A percentile compares a stretch with the other conserved stretches of the same genome.
Evolutionary conservation across 2,113 vertebrate genomes (phyloP).

Genomic region (Drymodes brunneopygia): DNA sequence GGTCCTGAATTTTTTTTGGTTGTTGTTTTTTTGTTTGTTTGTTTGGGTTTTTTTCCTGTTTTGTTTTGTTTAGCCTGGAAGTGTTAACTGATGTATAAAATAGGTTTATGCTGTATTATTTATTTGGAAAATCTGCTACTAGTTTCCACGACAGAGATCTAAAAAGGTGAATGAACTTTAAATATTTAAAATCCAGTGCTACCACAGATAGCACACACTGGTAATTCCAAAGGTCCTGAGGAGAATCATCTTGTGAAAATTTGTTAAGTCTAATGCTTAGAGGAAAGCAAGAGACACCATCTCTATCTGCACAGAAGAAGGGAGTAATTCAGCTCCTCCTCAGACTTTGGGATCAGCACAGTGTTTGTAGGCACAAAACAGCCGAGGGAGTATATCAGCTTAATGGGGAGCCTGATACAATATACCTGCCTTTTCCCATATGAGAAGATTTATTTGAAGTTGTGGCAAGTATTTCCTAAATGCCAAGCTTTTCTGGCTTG

Average conservation of each 20-base stretch:
- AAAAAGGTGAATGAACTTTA: slow-evolving; percentile 20
- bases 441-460: background rate
- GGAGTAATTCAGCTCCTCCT: background rate
- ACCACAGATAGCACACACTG: background rate
- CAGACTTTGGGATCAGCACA: background rate
- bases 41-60: background rate
- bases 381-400: background rate
- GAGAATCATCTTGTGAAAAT: background rate
- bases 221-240: background rate
- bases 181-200: slow-evolving; percentile 26
- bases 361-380: background rate
- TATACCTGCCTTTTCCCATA: background rate
- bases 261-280: background rate
- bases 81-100: slow-evolving; percentile 5
- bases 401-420: background rate
- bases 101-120: slow-evolving; percentile 8
- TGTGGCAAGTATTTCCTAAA: slow-evolving; percentile 38
- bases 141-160: background rate
- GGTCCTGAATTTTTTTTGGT: background rate
- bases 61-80: background rate
- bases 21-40: background rate
- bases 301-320: background rate
- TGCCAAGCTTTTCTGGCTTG: background rate
- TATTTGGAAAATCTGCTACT: slow-evolving; percentile 28
- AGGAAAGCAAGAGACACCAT: background rate